phyloP scores from a whole-genome alignment of 1,140 invertebrate species.

The Trachymyrmex cornetzi region DNA sequence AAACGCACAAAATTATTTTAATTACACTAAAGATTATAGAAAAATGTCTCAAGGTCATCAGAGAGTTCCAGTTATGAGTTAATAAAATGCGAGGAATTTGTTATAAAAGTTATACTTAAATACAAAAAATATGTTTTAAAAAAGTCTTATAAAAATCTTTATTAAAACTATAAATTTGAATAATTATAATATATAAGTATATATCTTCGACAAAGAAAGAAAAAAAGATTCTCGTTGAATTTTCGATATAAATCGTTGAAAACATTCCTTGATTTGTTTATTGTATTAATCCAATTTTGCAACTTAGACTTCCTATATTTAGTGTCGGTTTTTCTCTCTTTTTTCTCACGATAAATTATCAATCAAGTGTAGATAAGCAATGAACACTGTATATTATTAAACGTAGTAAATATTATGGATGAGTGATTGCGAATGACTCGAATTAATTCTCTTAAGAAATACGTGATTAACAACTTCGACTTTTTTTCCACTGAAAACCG shows the following conservation, averaged over 20 bases:
- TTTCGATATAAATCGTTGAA: neutral
- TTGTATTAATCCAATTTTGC: neutral
- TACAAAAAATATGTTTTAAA: too few species aligned
- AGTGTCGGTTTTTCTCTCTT: neutral
- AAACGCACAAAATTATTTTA: too few species aligned
- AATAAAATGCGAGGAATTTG: too few species aligned
- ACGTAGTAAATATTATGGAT: neutral
- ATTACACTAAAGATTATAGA: too few species aligned
- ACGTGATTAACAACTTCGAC: neutral
- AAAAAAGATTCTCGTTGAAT: neutral
- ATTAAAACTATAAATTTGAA: too few species aligned
- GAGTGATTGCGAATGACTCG: neutral
- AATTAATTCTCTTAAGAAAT: conserved; percentile 13
- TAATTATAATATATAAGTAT: too few species aligned
- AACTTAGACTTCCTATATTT: neutral
- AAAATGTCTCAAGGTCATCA: too few species aligned
- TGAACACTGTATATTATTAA: neutral
- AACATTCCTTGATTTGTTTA: neutral
- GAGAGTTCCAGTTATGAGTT: too few species aligned
- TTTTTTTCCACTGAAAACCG: conserved; percentile 63
- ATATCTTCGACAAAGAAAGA: neutral
- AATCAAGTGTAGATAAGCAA: neutral
- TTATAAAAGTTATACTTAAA: too few species aligned
- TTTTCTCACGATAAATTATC: neutral
- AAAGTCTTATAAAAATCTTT: too few species aligned